phyloP scores from a whole-genome alignment of 2,113 vertebrate genomes.

The Neolamprologus sp. region DNA sequence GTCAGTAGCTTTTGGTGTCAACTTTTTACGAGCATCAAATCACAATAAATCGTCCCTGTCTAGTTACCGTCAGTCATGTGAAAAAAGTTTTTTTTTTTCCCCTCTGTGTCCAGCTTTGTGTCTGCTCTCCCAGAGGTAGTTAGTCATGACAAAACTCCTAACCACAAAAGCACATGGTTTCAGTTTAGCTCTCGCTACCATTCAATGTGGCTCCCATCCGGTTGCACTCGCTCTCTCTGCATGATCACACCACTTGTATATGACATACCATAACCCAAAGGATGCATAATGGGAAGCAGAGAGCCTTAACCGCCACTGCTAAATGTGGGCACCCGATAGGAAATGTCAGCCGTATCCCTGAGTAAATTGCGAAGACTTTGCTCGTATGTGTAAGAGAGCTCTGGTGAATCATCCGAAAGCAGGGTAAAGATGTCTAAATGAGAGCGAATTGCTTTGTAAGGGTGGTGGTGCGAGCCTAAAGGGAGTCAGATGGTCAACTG shows the following conservation, averaged over 20 bases:
- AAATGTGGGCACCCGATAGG: slow-evolving; percentile 20
- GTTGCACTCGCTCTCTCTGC: slow-evolving; percentile 6
- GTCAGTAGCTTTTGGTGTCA: slow-evolving; percentile 21
- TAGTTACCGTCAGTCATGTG: slow-evolving; percentile 45
- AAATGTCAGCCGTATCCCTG: slow-evolving; percentile 33
- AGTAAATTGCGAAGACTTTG: slow-evolving; percentile 3
- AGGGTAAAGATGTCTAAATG: neutral
- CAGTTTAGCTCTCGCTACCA: slow-evolving; percentile 61
- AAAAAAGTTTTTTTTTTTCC: neutral
- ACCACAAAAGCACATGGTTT: slow-evolving; percentile 67
- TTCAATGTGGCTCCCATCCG: slow-evolving; percentile 53
- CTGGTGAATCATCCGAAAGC: neutral
- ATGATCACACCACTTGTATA: slow-evolving; percentile 28
- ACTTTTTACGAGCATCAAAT: slow-evolving; percentile 41
- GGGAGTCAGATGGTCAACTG: slow-evolving; percentile 1
- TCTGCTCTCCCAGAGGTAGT: slow-evolving; percentile 47
- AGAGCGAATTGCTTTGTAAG: neutral
- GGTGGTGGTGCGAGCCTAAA: neutral
- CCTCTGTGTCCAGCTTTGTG: slow-evolving; percentile 6
- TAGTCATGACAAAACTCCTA: slow-evolving; percentile 55
- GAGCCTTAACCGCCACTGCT: neutral
- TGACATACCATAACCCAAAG: slow-evolving; percentile 19
- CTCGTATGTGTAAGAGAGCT: neutral
- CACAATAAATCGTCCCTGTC: slow-evolving; percentile 43
- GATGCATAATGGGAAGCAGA: slow-evolving; percentile 47